Evolutionary conservation across 23 tunicate genomes (phyloP), one percentile per base, ranked within the genome.

Genomic region (Ascidia mentula): DNA sequence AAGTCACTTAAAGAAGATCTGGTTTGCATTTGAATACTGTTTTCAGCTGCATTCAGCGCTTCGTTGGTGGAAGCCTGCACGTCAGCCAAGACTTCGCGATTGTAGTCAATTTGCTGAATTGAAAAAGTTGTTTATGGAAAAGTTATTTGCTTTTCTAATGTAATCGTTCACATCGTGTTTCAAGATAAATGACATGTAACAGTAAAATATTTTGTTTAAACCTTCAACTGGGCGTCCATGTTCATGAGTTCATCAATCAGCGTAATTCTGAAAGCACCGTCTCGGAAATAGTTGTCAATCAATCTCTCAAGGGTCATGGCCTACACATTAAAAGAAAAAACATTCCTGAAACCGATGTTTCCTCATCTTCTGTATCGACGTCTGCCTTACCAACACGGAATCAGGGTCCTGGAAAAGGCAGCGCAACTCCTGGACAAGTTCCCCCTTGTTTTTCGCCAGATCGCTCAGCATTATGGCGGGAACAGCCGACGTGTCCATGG

Each of bases 191-290:
- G n/a, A n/a, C n/a, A n/a, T n/a, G n/a, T n/a, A n/a, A n/a, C n/a
- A n/a, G n/a, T n/a, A n/a, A n/a, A n/a, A n/a, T n/a, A n/a, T n/a
- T n/a, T n/a, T n/a, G n/a, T n/a, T 69, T 15, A 12, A 18, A 74
- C 78, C 78, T 74, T 74, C 9, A 74, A 46, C 30, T 74, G 46
- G 18, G 18, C 53, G 78, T 74, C 78, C 9, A 74, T 74, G 53
- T 35, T 74, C n/a, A 74, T 74, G 18, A 74, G 17, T 36, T 2
- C 20, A 35, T 74, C 46, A 37, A 74, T 74, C 6, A 74, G 78
- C 18, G 18, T 39, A n/a, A 74, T 74, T 74, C 78, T 30, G 6
- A 74, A 38, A 22, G 53, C 60, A 1, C 53, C 78, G 38, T 74
- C 78, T 1, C 60, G 46, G 26, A 74, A 74, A 39, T 38, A 74